A percentile compares a stretch with the other conserved stretches of the same genome.
phyloP scores from a whole-genome alignment of 2,888 invertebrate species.

The Rotaria socialis region DNA sequence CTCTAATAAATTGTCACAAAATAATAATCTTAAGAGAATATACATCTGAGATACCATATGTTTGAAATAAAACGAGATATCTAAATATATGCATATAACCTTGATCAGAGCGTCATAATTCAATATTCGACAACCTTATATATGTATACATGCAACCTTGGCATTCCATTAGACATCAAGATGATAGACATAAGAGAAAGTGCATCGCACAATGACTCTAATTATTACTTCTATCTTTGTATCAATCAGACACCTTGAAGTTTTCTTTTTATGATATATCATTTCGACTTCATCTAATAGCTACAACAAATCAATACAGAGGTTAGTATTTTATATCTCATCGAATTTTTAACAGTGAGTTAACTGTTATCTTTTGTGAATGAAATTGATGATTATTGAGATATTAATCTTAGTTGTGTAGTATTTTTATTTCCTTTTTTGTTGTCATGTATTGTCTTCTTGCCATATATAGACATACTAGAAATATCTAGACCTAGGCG shows the following conservation, averaged over 20 bases:
- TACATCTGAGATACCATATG: no score
- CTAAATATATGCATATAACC: not conserved
- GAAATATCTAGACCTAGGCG: not conserved
- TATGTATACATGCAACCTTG: not conserved
- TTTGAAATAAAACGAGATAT: not conserved
- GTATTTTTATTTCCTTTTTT: not conserved
- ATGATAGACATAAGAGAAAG: not conserved
- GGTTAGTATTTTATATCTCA: not conserved
- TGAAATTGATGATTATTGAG: no score
- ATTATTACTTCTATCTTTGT: not conserved
- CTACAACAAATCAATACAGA: not conserved
- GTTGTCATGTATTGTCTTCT: not conserved
- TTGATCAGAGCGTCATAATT: not conserved
- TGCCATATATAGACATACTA: no score
- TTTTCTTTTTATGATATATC: not conserved
- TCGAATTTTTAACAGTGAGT: not conserved
- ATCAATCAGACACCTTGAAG: not conserved
- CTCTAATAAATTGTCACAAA: no score
- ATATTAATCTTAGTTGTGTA: not conserved
- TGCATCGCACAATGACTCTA: not conserved
- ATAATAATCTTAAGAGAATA: no score
- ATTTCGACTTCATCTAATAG: not conserved
- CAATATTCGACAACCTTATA: not conserved
- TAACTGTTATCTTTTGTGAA: not conserved
- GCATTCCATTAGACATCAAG: not conserved